Conservation (phyloP, 2,797 vertebrate genomes). For the Sebastes ruberrimus region DNA sequence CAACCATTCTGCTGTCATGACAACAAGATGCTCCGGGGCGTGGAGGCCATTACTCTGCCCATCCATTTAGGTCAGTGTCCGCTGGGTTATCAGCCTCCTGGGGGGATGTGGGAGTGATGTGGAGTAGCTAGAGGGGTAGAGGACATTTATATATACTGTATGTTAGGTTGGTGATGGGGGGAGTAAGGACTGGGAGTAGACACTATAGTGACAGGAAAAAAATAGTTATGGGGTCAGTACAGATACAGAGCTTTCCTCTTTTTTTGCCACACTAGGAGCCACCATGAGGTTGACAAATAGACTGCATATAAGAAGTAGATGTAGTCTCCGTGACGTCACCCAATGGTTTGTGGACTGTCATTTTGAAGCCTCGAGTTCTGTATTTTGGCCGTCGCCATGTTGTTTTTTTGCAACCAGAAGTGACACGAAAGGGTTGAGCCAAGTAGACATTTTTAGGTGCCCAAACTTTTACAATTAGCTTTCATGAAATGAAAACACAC, state of each 20-base stretch:
- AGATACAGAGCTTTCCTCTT: background rate
- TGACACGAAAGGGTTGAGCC: too few relatives aligned
- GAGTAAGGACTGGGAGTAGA: background rate
- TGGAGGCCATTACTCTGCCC: conserved; percentile 42
- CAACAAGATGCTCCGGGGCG: conserved; percentile 57
- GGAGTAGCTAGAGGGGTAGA: conserved; percentile 7
- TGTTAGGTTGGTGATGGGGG: background rate
- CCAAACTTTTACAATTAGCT: too few relatives aligned
- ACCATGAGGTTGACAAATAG: background rate
- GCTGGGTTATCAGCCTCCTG: conserved; percentile 24
- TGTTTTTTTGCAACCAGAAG: too few relatives aligned
- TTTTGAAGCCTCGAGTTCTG: too few relatives aligned
- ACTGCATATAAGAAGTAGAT: too few relatives aligned
- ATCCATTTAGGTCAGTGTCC: conserved; percentile 62
- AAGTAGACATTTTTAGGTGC: too few relatives aligned
- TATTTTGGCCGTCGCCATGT: too few relatives aligned
- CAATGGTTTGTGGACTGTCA: too few relatives aligned
- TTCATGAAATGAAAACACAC: too few relatives aligned
- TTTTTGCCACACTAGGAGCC: background rate
- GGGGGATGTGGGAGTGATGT: conserved; percentile 7
- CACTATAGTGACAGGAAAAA: background rate
- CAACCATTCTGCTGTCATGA: conserved; percentile 39
- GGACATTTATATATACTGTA: conserved; percentile 18
- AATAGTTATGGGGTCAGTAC: background rate
- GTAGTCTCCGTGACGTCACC: too few relatives aligned